Conservation (phyloP, 2,797 vertebrate genomes). For the Graptemys geographica region DNA sequence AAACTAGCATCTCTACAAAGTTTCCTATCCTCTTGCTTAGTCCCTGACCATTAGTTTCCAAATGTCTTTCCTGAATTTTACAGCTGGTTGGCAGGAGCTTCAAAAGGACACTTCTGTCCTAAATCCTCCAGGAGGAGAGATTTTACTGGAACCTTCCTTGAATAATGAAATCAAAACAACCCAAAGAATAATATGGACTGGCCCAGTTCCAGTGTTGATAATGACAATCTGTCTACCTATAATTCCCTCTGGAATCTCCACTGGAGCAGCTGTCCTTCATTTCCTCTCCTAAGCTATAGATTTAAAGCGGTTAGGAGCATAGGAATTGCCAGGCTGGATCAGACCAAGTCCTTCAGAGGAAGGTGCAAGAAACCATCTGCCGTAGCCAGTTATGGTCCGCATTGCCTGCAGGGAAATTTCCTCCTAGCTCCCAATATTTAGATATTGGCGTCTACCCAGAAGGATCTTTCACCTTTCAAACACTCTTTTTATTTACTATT, state of each 20-base stretch:
- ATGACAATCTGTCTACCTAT: neutral
- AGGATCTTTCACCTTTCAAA: neutral
- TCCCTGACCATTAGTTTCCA: slow-evolving; percentile 64
- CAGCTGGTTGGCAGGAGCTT: slow-evolving; percentile 55
- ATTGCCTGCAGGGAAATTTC: neutral
- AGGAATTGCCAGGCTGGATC: neutral
- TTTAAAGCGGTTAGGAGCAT: neutral
- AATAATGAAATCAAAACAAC: slow-evolving; percentile 54
- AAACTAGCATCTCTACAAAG: slow-evolving; percentile 56
- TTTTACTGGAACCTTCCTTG: slow-evolving; percentile 31
- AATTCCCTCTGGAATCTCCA: neutral
- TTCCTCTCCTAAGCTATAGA: neutral
- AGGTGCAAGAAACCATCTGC: neutral
- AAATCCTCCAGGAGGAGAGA: slow-evolving; percentile 57
- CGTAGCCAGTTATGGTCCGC: neutral
- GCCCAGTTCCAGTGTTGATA: neutral
- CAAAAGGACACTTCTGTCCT: slow-evolving; percentile 35
- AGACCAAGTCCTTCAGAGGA: neutral
- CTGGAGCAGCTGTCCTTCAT: slow-evolving; percentile 3
- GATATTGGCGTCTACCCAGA: slow-evolving; percentile 41
- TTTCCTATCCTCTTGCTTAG: slow-evolving; percentile 67
- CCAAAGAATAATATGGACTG: slow-evolving; percentile 28
- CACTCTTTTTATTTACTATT: neutral
- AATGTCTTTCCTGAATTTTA: slow-evolving; percentile 44
- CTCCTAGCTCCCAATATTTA: neutral